Evolutionary conservation across 2,797 vertebrate genomes (phyloP).

Genomic region (Liasis olivaceus): DNA sequence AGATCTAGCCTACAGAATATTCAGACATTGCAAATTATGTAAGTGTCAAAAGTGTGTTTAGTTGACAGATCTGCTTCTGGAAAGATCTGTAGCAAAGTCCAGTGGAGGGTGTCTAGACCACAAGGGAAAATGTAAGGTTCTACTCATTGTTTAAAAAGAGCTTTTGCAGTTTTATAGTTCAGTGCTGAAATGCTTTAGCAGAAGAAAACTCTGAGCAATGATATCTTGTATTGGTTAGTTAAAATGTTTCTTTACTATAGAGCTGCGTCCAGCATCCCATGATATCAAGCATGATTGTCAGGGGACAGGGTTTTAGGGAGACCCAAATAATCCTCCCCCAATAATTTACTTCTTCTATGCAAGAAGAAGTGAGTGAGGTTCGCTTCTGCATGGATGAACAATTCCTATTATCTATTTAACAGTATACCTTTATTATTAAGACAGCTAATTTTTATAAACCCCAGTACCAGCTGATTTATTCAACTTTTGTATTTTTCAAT

Average conservation of each 20-base stretch:
- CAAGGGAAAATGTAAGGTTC: not conserved
- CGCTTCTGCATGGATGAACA: not conserved
- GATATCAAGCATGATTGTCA: too few species aligned
- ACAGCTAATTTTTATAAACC: not conserved
- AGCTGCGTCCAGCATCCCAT: too few species aligned
- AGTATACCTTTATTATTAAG: not conserved
- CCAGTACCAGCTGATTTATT: not conserved
- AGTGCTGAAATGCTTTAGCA: too few species aligned
- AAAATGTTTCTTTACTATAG: not conserved
- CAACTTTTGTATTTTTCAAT: not conserved
- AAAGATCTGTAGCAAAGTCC: too few species aligned
- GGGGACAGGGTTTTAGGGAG: not conserved
- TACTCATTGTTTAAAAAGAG: not conserved
- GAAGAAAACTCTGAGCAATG: too few species aligned
- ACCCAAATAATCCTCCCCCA: too few species aligned
- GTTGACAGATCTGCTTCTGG: too few species aligned
- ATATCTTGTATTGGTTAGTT: not conserved
- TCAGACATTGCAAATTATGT: not conserved
- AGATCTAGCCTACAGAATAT: not conserved
- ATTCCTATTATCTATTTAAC: not conserved
- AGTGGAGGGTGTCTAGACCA: too few species aligned
- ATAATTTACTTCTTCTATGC: not conserved
- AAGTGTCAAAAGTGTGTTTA: too few species aligned
- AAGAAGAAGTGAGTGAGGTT: not conserved
- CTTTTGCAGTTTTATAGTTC: too few species aligned